These are phyloP conservation scores for Patella pellucida DNA, from an alignment of 2,888 invertebrate species.

Conservation along the genomic window DNA sequence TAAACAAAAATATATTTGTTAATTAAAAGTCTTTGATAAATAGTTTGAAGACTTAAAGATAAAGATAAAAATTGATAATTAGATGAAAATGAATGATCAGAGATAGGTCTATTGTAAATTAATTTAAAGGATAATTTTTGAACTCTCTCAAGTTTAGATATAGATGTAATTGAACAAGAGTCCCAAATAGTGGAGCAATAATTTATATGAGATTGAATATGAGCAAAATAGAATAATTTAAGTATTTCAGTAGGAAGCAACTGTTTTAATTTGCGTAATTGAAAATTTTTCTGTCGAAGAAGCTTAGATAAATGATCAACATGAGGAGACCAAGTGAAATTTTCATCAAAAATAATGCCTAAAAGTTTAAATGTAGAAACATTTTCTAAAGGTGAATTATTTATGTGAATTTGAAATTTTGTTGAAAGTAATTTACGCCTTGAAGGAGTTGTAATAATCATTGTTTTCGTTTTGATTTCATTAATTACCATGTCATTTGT, in stretches of 20 bases:
- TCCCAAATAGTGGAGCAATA: background rate
- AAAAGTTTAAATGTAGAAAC: background rate
- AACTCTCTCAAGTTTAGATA: background rate
- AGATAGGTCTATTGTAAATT: no score
- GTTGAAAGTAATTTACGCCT: background rate
- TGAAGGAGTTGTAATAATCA: background rate
- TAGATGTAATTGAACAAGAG: background rate
- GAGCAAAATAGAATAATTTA: background rate
- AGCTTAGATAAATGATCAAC: background rate
- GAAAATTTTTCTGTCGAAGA: background rate
- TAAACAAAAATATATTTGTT: no score
- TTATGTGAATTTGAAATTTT: background rate
- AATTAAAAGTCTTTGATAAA: no score
- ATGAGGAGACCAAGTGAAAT: background rate
- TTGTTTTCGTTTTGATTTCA: background rate
- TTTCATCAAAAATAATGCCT: background rate
- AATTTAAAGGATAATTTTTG: background rate
- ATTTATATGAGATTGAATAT: background rate
- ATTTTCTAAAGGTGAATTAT: background rate
- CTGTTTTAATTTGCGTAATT: background rate
- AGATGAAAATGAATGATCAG: no score
- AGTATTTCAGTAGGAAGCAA: background rate
- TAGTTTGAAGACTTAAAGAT: no score
- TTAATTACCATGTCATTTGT: background rate
- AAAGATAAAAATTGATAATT: no score